These are phyloP conservation scores for Silurus meridionalis DNA, from an alignment of 2,113 vertebrate species.

Conservation along the genomic window DNA sequence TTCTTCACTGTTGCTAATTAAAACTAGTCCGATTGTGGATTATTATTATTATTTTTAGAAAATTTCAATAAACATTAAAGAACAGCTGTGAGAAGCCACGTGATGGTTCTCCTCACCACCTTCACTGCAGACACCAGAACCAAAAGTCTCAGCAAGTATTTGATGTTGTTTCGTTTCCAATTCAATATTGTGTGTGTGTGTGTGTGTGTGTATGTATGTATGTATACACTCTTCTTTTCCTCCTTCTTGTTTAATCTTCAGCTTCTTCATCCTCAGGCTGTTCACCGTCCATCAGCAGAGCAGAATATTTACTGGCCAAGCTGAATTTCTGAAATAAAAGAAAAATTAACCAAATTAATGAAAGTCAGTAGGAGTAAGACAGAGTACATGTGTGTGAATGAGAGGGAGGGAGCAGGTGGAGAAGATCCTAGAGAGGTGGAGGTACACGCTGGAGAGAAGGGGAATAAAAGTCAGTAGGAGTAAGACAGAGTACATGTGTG, in stretches of 20 bases:
- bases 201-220: not conserved
- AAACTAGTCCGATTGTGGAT: conserved; percentile 48
- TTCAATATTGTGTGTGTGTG: not conserved
- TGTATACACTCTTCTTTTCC: not conserved
- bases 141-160: conserved; percentile 19
- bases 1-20: conserved; percentile 45
- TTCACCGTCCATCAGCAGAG: conserved; percentile 85
- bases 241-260: conserved; percentile 33
- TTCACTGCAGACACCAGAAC: not conserved
- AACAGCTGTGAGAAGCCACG: conserved; percentile 29
- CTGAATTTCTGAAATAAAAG: conserved; percentile 80
- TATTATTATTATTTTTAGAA: conserved; percentile 21
- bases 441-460: no score
- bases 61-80: conserved; percentile 39
- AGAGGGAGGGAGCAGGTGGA: no score
- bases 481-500: no score
- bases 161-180: conserved; percentile 9
- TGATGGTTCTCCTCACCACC: not conserved
- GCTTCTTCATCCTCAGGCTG: conserved; percentile 75
- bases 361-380: not conserved
- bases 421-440: no score
- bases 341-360: not conserved
- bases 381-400: no score
- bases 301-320: conserved; percentile 89
- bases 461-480: no score